Evolutionary conservation across 2,113 vertebrate genomes (phyloP), one percentile per base, ranked within the genome.

Genomic region (Spea bombifrons): DNA sequence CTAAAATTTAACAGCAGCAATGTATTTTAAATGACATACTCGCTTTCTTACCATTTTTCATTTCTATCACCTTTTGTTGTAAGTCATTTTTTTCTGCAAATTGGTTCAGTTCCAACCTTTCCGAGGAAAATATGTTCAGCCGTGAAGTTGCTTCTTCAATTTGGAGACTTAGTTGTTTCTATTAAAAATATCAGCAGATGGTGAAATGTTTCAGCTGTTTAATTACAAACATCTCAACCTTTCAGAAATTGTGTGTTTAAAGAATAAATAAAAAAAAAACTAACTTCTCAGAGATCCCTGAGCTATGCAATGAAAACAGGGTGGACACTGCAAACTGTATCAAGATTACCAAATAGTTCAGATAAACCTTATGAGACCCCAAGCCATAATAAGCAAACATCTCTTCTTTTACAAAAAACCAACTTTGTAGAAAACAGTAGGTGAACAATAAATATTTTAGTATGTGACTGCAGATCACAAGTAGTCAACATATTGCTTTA

Each of bases 21-120:
- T 76, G 85, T 79, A 73, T 81, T 86, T 86, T 82, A 83, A 81
- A 82, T 83, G 69, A 63, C 0, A 66, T 66, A 80, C 71, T 71
- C 78, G 49, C 13, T 4, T 82, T 81, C 71, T 75, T 80, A 82
- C 81, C 84, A 81, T 74, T 46, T 63, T 74, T 71, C 67, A 73
- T 57, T 67, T 80, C 61, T 82, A 65, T 43, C 74, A 82, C 73
- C 49, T 81, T 82, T 53, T 43, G 49, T 76, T 86, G 83, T 15
- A 82, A 74, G 50, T 70, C 75, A 10, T 72, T 76, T 76, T 84
- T 48, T 9, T 76, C 78, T 65, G 15, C 46, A 86, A 84, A 81
- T 12, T 79, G 64, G 0, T 73, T 83, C 81, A 80, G 0, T 61
- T 81, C 48, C 82, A 86, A 5, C 0, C 72, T 86, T 87, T 84